Evolutionary conservation across 2,113 vertebrate genomes (phyloP).

Genomic region (Perca fluviatilis): DNA sequence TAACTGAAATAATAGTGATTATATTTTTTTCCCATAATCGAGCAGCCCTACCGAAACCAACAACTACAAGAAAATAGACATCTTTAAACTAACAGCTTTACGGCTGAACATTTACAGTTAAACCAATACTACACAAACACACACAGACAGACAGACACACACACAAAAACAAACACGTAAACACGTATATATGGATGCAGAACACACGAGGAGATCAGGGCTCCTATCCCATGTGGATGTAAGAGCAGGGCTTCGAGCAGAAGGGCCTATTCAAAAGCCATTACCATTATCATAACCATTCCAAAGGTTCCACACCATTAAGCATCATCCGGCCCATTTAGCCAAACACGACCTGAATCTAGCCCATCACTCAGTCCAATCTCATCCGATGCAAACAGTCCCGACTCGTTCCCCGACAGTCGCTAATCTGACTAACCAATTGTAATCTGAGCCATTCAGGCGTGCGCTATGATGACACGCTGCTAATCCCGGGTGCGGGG

Average conservation of each 20-base stretch:
- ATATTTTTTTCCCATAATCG: no score
- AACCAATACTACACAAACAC: constrained; percentile 45
- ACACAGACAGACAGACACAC: constrained; percentile 14
- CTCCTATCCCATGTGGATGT: neutral
- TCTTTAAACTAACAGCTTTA: constrained; percentile 28
- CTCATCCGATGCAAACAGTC: constrained; percentile 2
- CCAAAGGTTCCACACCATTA: constrained; percentile 53
- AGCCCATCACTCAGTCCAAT: constrained; percentile 27
- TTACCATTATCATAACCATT: constrained; percentile 61
- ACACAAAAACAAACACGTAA: neutral
- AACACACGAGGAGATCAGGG: neutral
- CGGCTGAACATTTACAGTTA: constrained; percentile 47
- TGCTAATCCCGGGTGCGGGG: constrained; percentile 38
- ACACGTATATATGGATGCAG: neutral
- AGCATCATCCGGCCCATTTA: constrained; percentile 52
- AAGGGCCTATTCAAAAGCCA: constrained; percentile 53
- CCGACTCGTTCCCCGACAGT: constrained; percentile 1
- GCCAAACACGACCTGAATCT: constrained; percentile 6
- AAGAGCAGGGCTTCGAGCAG: constrained; percentile 15
- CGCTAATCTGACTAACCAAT: constrained; percentile 61
- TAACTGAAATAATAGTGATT: no score
- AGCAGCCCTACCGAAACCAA: constrained; percentile 3
- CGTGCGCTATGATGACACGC: neutral
- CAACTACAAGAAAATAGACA: constrained; percentile 4
- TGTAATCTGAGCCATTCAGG: constrained; percentile 44